These are phyloP conservation scores for Dysidea cf. avara DNA, from an alignment of 37 sponge, comb jelly and placozoan species.

Conservation along the genomic window DNA sequence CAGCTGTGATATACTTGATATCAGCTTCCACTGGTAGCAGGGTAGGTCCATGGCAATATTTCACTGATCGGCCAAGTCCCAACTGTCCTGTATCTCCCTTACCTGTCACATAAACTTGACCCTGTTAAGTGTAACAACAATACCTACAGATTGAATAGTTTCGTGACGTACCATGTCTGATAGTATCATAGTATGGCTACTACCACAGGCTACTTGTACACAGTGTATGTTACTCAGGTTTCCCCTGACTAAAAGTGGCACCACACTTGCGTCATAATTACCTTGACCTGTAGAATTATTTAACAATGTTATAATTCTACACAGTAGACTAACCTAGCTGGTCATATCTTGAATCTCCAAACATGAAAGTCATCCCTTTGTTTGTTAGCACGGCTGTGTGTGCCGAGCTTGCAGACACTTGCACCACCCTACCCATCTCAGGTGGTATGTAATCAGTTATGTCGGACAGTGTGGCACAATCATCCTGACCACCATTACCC, in stretches of 20 bases:
- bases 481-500: slow-evolving; percentile 56
- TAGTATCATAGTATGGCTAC: slow-evolving; percentile 65
- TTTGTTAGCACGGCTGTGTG: slow-evolving; percentile 62
- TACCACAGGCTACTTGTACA: slow-evolving; percentile 64
- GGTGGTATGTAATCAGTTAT: slow-evolving; percentile 22
- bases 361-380: slow-evolving; percentile 38
- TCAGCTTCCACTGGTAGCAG: slow-evolving; percentile 38
- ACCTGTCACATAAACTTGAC: slow-evolving; percentile 51
- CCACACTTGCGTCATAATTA: slow-evolving; percentile 11
- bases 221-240: neutral
- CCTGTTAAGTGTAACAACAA: slow-evolving; percentile 23
- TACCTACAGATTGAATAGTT: neutral
- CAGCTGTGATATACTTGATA: slow-evolving; percentile 45
- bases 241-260: slow-evolving; percentile 23
- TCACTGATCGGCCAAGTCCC: slow-evolving; percentile 48
- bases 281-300: slow-evolving; percentile 19
- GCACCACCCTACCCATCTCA: slow-evolving; percentile 35
- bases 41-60: slow-evolving; percentile 8
- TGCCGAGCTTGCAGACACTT: slow-evolving; percentile 66
- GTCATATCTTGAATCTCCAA: slow-evolving; percentile 58
- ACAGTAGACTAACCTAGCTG: slow-evolving; percentile 47
- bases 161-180: slow-evolving; percentile 43
- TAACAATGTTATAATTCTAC: neutral
- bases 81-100: slow-evolving; percentile 69
- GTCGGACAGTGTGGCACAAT: slow-evolving; percentile 34